A percentile compares a stretch with the other conserved stretches of the same genome.
These are phyloP conservation scores for Monomorium pharaonis DNA, from an alignment of 1,140 invertebrate species.

Conservation along the genomic window DNA sequence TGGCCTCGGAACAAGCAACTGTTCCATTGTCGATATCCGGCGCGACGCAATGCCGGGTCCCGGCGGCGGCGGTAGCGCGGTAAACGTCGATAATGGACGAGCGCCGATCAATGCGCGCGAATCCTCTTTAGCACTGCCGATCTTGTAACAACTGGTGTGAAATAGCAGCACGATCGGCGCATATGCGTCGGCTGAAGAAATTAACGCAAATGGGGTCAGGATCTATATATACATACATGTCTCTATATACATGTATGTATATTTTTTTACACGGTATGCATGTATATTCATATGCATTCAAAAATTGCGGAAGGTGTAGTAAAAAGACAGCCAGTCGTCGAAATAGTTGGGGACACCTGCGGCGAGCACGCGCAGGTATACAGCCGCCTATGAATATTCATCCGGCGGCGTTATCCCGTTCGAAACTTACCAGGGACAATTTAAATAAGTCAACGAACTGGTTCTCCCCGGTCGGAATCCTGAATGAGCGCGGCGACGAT, in stretches of 20 bases:
- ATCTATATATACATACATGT: constrained; percentile 39
- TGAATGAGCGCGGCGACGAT: constrained; percentile 41
- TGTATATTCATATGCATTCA: background rate
- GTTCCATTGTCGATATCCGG: constrained; percentile 48
- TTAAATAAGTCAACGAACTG: constrained; percentile 65
- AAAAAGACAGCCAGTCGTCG: constrained; percentile 2
- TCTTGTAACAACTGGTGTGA: constrained; percentile 44
- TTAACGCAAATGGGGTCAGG: constrained; percentile 41
- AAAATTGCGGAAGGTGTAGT: constrained; percentile 49
- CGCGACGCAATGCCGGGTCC: background rate
- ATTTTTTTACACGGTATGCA: no score
- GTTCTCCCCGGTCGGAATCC: constrained; percentile 25
- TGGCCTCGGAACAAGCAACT: constrained; percentile 30
- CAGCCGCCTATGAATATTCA: constrained; percentile 62
- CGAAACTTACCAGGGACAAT: constrained; percentile 59
- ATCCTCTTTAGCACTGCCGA: constrained; percentile 60
- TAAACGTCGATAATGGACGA: constrained; percentile 66
- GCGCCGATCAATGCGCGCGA: constrained; percentile 63
- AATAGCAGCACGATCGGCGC: constrained; percentile 48
- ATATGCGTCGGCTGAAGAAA: constrained; percentile 30
- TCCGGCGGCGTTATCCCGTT: constrained; percentile 38
- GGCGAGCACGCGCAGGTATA: constrained; percentile 33
- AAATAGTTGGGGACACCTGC: constrained; percentile 51
- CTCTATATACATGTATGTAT: background rate
- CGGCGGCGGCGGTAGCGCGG: constrained; percentile 44